Percentiles rank a stretch among this genome's conserved stretches.
Conservation (phyloP, 2,797 vertebrate genomes). For the Emydoidea blandingii region DNA sequence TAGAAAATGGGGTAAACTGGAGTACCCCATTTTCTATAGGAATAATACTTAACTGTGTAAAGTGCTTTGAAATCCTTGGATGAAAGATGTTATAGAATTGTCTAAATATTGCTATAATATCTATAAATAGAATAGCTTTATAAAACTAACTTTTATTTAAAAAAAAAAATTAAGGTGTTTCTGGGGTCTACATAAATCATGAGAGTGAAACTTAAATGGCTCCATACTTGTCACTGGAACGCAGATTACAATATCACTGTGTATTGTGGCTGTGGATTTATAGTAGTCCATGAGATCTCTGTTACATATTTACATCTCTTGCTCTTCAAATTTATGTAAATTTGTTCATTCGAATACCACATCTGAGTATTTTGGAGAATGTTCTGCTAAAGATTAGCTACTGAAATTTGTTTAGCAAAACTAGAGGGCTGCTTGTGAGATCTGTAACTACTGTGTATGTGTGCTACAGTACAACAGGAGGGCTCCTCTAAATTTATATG, state of each 20-base stretch:
- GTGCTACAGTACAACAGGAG: neutral
- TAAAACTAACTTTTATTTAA: neutral
- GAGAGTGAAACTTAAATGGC: neutral
- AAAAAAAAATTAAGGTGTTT: neutral
- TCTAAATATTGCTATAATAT: neutral
- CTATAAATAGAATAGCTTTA: neutral
- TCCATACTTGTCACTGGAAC: rapidly evolving
- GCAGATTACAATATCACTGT: neutral
- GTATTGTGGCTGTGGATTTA: neutral
- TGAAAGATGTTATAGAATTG: neutral
- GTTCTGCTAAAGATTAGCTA: neutral
- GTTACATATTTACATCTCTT: rapidly evolving
- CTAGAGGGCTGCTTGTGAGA: neutral
- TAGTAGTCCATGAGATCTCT: rapidly evolving
- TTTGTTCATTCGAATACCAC: rapidly evolving
- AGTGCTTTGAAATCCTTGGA: rapidly evolving
- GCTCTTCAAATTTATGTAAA: neutral
- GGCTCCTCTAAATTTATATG: neutral
- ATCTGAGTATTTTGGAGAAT: neutral
- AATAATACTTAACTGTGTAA: rapidly evolving
- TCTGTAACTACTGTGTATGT: rapidly evolving
- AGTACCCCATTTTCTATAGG: neutral
- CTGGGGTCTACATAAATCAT: neutral
- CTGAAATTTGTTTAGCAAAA: neutral
- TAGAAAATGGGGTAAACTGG: neutral